phyloP scores from a whole-genome alignment of 2,888 invertebrate species.

The Nomada flava region DNA sequence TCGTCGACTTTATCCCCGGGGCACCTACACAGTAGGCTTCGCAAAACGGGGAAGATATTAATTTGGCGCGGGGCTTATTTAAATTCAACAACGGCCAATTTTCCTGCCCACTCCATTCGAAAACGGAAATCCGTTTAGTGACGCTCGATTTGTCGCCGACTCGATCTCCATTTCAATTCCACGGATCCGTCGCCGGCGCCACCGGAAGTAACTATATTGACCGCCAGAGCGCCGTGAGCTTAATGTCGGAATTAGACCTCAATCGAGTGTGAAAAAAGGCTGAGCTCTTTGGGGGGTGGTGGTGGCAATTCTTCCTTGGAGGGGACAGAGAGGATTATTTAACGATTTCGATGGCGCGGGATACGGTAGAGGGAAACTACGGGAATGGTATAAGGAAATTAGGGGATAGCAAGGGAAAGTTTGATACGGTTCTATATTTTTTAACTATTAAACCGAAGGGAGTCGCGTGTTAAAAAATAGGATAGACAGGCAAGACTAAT shows the following conservation, averaged over 20 bases:
- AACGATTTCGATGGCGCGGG: background rate
- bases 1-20: background rate
- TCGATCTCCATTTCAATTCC: conserved; percentile 47
- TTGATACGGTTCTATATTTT: no score
- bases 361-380: no score
- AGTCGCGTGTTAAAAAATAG: no score
- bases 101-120: background rate
- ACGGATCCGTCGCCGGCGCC: conserved; percentile 3
- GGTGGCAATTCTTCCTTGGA: no score
- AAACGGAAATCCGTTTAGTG: conserved; percentile 36
- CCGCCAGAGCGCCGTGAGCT: conserved; percentile 22
- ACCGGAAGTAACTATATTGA: conserved; percentile 26
- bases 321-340: background rate
- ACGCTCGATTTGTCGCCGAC: conserved; percentile 49
- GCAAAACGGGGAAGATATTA: conserved; percentile 31
- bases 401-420: no score
- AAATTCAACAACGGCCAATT: conserved; percentile 42
- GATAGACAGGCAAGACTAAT: no score
- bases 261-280: conserved; percentile 50
- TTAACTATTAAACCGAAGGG: no score
- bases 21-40: background rate
- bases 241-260: conserved; percentile 55
- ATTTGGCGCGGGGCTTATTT: conserved; percentile 35
- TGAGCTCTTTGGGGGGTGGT: no score
- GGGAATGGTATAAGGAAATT: no score